Conservation (phyloP, 2,113 vertebrate genomes). For the Halcyon malimbica region DNA sequence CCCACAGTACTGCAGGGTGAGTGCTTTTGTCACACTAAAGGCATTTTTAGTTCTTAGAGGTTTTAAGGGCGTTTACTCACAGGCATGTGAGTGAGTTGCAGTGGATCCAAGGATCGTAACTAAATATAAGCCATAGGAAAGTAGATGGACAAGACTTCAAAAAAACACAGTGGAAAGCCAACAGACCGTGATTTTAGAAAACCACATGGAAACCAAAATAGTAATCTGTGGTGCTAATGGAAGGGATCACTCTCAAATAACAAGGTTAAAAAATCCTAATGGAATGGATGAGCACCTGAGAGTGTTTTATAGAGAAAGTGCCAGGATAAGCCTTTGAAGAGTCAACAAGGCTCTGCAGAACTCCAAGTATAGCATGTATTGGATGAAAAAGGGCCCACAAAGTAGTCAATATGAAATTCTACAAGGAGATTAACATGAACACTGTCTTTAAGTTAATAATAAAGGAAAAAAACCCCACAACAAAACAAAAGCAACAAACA, state of each 20-base stretch:
- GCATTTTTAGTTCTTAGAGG: background rate
- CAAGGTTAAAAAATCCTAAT: background rate
- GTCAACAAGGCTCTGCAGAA: background rate
- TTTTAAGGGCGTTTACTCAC: background rate
- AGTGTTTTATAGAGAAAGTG: background rate
- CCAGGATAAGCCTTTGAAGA: background rate
- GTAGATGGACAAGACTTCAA: background rate
- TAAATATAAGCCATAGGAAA: background rate
- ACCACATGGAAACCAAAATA: background rate
- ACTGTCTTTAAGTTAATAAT: background rate
- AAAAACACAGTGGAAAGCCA: background rate
- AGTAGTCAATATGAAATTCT: background rate
- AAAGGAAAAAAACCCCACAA: background rate
- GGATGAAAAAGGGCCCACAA: background rate
- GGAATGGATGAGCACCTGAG: background rate
- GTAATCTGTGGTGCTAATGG: background rate
- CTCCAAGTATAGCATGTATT: background rate
- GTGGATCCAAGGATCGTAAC: background rate
- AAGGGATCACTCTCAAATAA: background rate
- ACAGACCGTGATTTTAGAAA: background rate
- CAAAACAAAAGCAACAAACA: background rate
- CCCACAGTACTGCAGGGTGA: background rate
- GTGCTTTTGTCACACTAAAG: background rate
- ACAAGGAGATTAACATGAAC: background rate
- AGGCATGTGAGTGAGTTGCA: background rate